Evolutionary conservation across 2,113 vertebrate species (phyloP), one percentile per base, ranked within the genome.

Genomic region (Callorhinus ursinus): DNA sequence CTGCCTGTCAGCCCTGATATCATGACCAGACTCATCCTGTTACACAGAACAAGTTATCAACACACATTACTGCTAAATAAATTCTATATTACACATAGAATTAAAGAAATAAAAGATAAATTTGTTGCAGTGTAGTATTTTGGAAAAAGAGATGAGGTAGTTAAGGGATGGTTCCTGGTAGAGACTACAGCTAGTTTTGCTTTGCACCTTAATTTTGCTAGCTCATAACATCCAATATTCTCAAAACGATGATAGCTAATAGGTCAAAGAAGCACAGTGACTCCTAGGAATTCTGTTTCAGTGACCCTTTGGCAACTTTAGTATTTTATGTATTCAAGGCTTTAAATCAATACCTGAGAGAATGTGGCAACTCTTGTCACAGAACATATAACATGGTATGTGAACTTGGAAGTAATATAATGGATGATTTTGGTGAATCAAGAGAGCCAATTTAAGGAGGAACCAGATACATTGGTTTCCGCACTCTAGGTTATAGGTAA

Each of bases 261-360:
- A 72, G 79, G 28, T 42, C 53, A 74, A 53, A 84, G 63, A 28
- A 72, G 7, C 31, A 72, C 74, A 33, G 49, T 72, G 59, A 26
- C 24, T n/a, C 33, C n/a, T 53, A 28, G 55, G 72, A 85, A 96
- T 80, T 94, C 80, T 67, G 42, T 96, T 96, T 97, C 21, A 46
- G 53, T 74, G 79, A 89, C 19, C 28, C 63, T 92, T 95, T 92
- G 36, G 74, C 24, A 36, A 77, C 61, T 22, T 92, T 1, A 1
- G 7, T 46, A 51, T 59, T 95, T 90, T 21, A 69, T 26, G 13
- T 42, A 57, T 95, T 81, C 19, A 85, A 53, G 49, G 13, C 36
- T 85, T 92, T 88, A 96, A 96, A 83, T 0, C 3, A 84, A 91
- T 67, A 61, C 24, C 26, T 31, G 53, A 84, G 24, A 88, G 83